These are phyloP conservation scores for Eutrigla gurnardus DNA, from an alignment of 2,797 vertebrate species.

Conservation along the genomic window DNA sequence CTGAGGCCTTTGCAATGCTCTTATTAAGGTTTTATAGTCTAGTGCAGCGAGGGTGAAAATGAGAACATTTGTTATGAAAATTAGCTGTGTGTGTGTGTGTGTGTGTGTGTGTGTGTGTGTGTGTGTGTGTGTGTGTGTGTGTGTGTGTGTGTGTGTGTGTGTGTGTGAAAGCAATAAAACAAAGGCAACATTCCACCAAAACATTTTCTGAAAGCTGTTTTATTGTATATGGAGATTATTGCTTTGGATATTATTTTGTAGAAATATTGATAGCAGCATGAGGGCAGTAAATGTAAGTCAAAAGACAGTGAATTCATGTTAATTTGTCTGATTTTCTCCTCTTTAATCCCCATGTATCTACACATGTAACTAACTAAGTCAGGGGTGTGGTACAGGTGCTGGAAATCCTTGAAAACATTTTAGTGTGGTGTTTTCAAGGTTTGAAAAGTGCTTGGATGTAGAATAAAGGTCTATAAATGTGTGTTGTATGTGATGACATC, in stretches of 20 bases:
- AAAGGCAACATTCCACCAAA: constrained; percentile 16
- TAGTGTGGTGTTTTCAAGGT: too few relatives aligned
- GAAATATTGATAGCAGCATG: constrained; percentile 9
- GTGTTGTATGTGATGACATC: too few relatives aligned
- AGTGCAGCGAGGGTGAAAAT: constrained; percentile 27
- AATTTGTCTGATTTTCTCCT: background rate
- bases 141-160: background rate
- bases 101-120: background rate
- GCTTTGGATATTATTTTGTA: constrained; percentile 6
- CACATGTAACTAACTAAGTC: background rate
- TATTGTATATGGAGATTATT: constrained; percentile 8
- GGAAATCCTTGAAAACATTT: too few relatives aligned
- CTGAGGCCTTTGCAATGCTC: constrained; percentile 28
- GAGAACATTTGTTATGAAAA: constrained; percentile 27
- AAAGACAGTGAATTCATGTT: constrained; percentile 13
- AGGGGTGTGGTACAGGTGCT: too few relatives aligned
- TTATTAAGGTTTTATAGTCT: constrained; percentile 44
- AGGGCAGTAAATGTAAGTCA: constrained; percentile 13
- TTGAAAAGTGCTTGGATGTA: too few relatives aligned
- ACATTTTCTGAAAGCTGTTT: constrained; percentile 21
- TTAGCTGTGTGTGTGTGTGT: constrained; percentile 5
- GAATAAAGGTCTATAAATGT: too few relatives aligned
- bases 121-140: background rate
- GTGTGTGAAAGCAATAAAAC: constrained; percentile 32
- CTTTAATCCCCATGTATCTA: background rate